A percentile compares a stretch with the other conserved stretches of the same genome.
phyloP scores from a whole-genome alignment of 2,888 invertebrate species.

The Stenchaetothrips biformis region DNA sequence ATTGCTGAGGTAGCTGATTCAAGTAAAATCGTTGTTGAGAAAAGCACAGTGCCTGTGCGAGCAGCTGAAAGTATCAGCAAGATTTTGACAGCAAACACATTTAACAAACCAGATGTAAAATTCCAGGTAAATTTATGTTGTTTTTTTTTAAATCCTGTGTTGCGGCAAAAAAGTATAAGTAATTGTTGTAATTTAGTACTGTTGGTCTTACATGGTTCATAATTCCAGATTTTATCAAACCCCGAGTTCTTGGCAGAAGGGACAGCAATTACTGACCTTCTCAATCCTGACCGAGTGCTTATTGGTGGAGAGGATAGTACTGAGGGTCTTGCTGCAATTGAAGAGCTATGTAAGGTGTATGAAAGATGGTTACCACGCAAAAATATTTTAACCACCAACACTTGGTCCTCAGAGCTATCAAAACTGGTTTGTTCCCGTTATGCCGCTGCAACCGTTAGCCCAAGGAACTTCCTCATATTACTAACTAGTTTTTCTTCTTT shows the following conservation, averaged over 20 bases:
- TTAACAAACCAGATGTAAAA: conserved; percentile 67
- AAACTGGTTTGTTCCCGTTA: conserved; percentile 65
- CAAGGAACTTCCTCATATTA: background rate
- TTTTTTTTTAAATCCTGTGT: background rate
- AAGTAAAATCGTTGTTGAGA: conserved; percentile 97
- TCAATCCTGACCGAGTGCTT: conserved; percentile 89
- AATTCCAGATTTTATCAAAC: conserved; percentile 83
- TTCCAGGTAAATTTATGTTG: conserved; percentile 53
- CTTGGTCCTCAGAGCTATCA: conserved; percentile 98
- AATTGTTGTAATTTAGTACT: conserved; percentile 6
- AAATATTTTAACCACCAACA: conserved; percentile 93
- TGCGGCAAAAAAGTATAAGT: background rate
- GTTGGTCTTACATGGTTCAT: background rate
- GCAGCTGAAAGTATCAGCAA: conserved; percentile 96
- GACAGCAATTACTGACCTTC: conserved; percentile 87
- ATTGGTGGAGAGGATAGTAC: conserved; percentile 92
- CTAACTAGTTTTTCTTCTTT: conserved; percentile 26
- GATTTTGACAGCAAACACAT: conserved; percentile 78
- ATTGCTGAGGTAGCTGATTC: conserved; percentile 83
- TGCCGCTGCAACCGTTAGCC: background rate
- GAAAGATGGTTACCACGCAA: conserved; percentile 92
- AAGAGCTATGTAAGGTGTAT: conserved; percentile 83
- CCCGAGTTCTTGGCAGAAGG: conserved; percentile 99
- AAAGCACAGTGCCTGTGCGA: conserved; percentile 96
- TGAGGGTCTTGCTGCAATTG: conserved; percentile 81